A percentile compares a stretch with the other conserved stretches of the same genome.
Evolutionary conservation across 2,113 vertebrate genomes (phyloP).

Genomic region (Megalops atlanticus): DNA sequence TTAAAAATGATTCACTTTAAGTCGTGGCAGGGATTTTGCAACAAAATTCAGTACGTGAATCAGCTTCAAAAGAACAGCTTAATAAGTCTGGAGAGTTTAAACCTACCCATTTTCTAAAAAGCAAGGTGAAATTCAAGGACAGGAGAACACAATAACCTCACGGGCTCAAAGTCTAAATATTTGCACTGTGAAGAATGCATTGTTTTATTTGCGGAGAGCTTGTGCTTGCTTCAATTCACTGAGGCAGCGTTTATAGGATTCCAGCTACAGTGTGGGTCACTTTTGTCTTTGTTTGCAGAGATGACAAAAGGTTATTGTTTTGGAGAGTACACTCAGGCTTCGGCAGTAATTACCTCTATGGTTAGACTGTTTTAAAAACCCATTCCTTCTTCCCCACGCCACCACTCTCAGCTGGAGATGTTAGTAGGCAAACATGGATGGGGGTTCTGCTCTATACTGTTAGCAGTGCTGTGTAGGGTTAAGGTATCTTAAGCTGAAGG

Average conservation of each 20-base stretch:
- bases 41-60: not conserved
- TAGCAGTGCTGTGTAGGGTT: too few relatives aligned
- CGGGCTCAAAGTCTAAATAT: slow-evolving; percentile 22
- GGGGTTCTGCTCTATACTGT: too few relatives aligned
- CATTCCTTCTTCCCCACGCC: not conserved
- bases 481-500: too few relatives aligned
- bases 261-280: not conserved
- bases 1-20: too few relatives aligned
- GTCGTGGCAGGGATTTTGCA: not conserved
- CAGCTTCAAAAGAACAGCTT: not conserved
- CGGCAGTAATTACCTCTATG: not conserved
- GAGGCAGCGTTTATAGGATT: not conserved
- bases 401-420: not conserved
- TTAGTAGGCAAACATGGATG: too few relatives aligned
- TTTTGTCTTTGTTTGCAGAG: not conserved
- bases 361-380: not conserved
- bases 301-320: not conserved
- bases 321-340: not conserved
- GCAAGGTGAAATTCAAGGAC: not conserved
- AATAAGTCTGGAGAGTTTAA: not conserved
- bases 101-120: not conserved
- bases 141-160: not conserved
- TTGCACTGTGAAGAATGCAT: not conserved
- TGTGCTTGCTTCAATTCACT: not conserved
- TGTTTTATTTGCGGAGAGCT: not conserved